phyloP scores from a whole-genome alignment of 1,140 invertebrate genomes.

The Drosophila athabasca region DNA sequence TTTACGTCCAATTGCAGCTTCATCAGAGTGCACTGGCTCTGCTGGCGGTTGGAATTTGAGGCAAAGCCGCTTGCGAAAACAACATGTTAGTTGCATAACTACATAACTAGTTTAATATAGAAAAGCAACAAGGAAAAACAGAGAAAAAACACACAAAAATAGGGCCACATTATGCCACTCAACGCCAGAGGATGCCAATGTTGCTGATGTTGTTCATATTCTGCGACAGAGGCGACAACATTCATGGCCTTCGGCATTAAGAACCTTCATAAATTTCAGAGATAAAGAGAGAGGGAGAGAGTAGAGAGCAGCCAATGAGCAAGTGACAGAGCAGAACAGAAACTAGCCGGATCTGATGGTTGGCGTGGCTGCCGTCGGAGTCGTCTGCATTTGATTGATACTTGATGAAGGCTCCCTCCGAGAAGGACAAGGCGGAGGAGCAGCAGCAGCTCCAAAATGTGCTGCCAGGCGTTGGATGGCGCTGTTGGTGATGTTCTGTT shows the following conservation, averaged over 20 bases:
- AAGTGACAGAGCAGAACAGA: conserved; percentile 7
- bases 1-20: not conserved
- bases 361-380: conserved; percentile 28
- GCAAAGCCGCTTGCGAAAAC: conserved; percentile 17
- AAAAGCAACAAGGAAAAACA: conserved; percentile 29
- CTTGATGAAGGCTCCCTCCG: conserved; percentile 47
- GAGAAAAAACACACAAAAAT: conserved; percentile 19
- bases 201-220: conserved; percentile 56
- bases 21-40: not conserved
- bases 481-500: conserved; percentile 43
- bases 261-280: conserved; percentile 78
- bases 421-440: not conserved
- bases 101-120: conserved; percentile 42
- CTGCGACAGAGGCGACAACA: conserved; percentile 66
- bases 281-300: not conserved
- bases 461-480: conserved; percentile 49
- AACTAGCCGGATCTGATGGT: conserved; percentile 11
- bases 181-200: conserved; percentile 20
- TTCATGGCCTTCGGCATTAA: conserved; percentile 79
- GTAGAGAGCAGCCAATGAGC: conserved; percentile 48
- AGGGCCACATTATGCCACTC: conserved; percentile 56
- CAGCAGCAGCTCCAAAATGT: conserved; percentile 29
- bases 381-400: conserved; percentile 79
- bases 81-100: conserved; percentile 48
- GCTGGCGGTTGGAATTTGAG: not conserved